phyloP scores from a whole-genome alignment of 2,888 invertebrate species.

The Yponomeuta plumbellus region DNA sequence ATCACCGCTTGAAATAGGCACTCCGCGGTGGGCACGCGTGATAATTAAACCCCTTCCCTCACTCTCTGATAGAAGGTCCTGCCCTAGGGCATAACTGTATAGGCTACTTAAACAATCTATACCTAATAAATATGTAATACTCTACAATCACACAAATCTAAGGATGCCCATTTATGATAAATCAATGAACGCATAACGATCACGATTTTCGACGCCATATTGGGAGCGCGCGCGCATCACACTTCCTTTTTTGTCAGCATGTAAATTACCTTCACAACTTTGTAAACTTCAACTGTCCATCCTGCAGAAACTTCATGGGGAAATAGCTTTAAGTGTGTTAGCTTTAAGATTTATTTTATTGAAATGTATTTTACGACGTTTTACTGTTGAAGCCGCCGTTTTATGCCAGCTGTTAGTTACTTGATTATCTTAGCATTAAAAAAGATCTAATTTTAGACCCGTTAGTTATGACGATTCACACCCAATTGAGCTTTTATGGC shows the following conservation, averaged over 20 bases:
- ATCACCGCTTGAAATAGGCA: too few species aligned
- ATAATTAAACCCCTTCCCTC: too few species aligned
- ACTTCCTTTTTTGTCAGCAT: conserved; percentile 26
- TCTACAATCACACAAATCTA: conserved; percentile 27
- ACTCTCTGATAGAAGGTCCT: too few species aligned
- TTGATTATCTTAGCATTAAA: conserved; percentile 44
- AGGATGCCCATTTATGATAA: conserved; percentile 38
- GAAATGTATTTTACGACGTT: background rate
- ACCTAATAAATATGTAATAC: background rate
- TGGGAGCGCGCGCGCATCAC: conserved; percentile 33
- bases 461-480: conserved; percentile 49
- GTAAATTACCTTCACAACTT: conserved; percentile 49
- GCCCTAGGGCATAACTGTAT: too few species aligned
- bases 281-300: conserved; percentile 22
- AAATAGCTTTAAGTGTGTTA: background rate
- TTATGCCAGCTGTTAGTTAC: conserved; percentile 26
- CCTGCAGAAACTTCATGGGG: background rate
- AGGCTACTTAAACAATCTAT: too few species aligned
- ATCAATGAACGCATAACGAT: conserved; percentile 29
- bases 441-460: conserved; percentile 41
- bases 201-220: conserved; percentile 33
- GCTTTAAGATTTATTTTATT: background rate
- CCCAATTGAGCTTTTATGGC: conserved; percentile 24
- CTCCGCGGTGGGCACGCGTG: too few species aligned
- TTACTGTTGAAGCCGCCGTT: background rate